Conservation (phyloP, 2,113 vertebrate genomes). For the Phyllostomus hastatus region DNA sequence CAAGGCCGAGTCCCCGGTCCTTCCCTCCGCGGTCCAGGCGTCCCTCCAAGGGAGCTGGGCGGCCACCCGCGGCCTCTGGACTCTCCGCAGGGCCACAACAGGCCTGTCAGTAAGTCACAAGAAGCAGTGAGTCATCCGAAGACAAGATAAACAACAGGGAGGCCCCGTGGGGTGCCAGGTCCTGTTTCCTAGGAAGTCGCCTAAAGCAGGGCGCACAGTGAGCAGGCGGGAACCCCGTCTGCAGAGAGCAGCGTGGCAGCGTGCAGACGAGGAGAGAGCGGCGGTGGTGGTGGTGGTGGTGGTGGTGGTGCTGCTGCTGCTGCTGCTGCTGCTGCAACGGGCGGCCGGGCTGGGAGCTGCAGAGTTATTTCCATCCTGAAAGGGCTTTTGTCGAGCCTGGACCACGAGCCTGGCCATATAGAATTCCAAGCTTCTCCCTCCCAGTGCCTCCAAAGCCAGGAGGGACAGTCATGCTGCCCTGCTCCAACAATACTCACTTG, state of each 20-base stretch:
- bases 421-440: conserved; percentile 38
- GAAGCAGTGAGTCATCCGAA: conserved; percentile 72
- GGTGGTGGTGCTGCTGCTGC: background rate
- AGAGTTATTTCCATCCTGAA: conserved; percentile 46
- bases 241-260: conserved; percentile 54
- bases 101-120: conserved; percentile 55
- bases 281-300: no score
- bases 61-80: background rate
- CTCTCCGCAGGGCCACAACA: conserved; percentile 42
- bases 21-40: background rate
- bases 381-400: conserved; percentile 38
- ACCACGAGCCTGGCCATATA: conserved; percentile 12
- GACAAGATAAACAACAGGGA: conserved; percentile 71
- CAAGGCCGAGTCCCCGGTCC: background rate
- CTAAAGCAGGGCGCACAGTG: conserved; percentile 21
- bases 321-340: background rate
- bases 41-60: background rate
- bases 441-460: background rate
- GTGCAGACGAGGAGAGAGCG: conserved; percentile 49
- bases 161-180: conserved; percentile 71
- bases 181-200: conserved; percentile 69
- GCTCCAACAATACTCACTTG: background rate
- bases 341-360: background rate
- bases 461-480: background rate
- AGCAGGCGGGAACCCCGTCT: conserved; percentile 26